Conservation (phyloP, 1,140 invertebrate genomes). For the Calliphora vicina region DNA sequence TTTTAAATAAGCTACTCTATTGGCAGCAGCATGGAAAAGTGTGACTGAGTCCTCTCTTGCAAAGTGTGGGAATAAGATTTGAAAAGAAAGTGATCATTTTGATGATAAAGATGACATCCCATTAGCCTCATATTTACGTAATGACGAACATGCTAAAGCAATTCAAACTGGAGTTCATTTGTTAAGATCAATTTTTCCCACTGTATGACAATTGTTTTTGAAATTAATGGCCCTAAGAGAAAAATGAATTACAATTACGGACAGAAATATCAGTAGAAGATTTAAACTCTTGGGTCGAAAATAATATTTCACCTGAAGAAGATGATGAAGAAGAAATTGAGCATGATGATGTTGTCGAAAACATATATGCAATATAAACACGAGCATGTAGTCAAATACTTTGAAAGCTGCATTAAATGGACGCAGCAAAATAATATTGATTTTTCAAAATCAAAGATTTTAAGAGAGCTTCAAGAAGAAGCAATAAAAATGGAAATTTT, state of each 20-base stretch:
- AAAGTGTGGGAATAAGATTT: slow-evolving; percentile 28
- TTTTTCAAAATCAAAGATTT: too few species aligned
- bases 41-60: background rate
- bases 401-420: too few species aligned
- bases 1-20: too few species aligned
- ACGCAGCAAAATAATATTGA: too few species aligned
- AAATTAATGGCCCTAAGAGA: background rate
- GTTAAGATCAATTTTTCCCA: background rate
- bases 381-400: too few species aligned
- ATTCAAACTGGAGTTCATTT: background rate
- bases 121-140: background rate
- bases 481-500: too few species aligned
- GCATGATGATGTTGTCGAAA: too few species aligned
- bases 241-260: background rate
- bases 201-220: background rate
- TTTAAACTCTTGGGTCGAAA: background rate
- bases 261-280: background rate
- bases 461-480: too few species aligned
- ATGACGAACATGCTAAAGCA: background rate
- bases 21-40: background rate
- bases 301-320: background rate
- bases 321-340: background rate
- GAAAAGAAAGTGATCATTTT: slow-evolving; percentile 10
- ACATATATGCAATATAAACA: too few species aligned
- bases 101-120: slow-evolving; percentile 36